Evolutionary conservation across 2,113 vertebrate species (phyloP).

Genomic region (Paedocypris sp.): DNA sequence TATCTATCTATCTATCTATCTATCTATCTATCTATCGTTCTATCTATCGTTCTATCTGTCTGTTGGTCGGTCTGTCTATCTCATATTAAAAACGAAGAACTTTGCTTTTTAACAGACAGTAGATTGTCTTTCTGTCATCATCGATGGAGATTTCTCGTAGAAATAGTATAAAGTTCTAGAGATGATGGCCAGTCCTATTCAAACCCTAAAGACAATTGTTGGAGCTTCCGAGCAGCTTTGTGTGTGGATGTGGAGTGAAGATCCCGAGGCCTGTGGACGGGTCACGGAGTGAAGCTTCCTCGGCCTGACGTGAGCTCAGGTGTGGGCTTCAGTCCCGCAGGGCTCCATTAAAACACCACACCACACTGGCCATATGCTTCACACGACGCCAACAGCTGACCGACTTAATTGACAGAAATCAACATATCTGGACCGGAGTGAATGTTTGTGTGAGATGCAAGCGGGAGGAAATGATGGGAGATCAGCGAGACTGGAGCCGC

Average conservation of each 20-base stretch:
- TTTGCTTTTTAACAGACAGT: too few relatives aligned
- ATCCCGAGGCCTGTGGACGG: conserved; percentile 44
- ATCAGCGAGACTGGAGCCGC: conserved; percentile 17
- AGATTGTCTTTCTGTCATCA: too few relatives aligned
- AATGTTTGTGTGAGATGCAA: conserved; percentile 16
- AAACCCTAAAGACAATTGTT: too few relatives aligned
- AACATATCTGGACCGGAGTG: conserved; percentile 57
- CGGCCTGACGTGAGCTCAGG: conserved; percentile 56
- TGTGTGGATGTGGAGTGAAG: neutral
- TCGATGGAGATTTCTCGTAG: too few relatives aligned
- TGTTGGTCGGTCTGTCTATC: too few relatives aligned
- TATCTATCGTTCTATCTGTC: too few relatives aligned
- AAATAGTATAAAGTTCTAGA: too few relatives aligned
- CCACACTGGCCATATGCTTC: conserved; percentile 65
- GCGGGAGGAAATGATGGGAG: conserved; percentile 18
- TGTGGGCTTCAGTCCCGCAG: conserved; percentile 62
- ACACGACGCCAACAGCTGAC: conserved; percentile 70
- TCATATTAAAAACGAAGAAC: too few relatives aligned
- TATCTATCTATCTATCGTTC: too few relatives aligned
- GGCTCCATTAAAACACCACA: conserved; percentile 66
- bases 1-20: too few relatives aligned
- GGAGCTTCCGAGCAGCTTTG: conserved; percentile 20
- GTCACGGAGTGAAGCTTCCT: conserved; percentile 43
- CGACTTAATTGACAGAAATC: conserved; percentile 69
- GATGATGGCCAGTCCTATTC: too few relatives aligned